These are phyloP conservation scores for Chionis minor DNA, from an alignment of 2,113 vertebrate species.

Conservation along the genomic window DNA sequence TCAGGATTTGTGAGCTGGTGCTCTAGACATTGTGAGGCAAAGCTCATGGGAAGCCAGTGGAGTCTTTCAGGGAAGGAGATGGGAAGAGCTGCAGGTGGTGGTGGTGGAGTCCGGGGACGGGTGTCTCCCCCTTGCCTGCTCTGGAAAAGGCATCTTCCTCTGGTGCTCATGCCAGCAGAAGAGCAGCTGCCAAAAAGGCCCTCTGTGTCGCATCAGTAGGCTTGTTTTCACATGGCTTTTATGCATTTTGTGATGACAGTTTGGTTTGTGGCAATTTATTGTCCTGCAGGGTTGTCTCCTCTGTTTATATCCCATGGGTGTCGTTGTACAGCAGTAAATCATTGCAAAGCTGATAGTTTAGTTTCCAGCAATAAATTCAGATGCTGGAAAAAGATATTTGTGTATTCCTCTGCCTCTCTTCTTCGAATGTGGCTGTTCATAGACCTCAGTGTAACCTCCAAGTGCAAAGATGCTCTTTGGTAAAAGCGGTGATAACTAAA, in stretches of 20 bases:
- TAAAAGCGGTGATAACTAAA: not conserved
- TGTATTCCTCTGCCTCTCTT: not conserved
- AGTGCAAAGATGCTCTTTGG: not conserved
- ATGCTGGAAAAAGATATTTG: not conserved
- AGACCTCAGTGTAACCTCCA: not conserved
- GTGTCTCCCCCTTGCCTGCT: not conserved
- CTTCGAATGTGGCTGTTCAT: not conserved
- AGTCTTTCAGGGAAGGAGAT: not conserved
- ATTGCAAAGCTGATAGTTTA: conserved; percentile 23
- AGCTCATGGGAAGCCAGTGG: not conserved
- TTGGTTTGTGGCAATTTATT: conserved; percentile 43
- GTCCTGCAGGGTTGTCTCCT: conserved; percentile 15
- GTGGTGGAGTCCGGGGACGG: not conserved
- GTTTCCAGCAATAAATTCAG: conserved; percentile 51
- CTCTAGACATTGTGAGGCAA: not conserved
- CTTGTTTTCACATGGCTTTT: not conserved
- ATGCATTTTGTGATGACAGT: not conserved
- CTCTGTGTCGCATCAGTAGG: not conserved
- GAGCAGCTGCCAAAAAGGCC: not conserved
- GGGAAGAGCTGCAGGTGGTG: not conserved
- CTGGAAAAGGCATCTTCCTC: not conserved
- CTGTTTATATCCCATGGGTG: conserved; percentile 11
- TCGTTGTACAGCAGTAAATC: not conserved
- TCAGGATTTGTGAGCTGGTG: not conserved
- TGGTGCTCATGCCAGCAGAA: not conserved